Evolutionary conservation across 2,113 vertebrate species (phyloP).

Genomic region (Euleptes europaea): DNA sequence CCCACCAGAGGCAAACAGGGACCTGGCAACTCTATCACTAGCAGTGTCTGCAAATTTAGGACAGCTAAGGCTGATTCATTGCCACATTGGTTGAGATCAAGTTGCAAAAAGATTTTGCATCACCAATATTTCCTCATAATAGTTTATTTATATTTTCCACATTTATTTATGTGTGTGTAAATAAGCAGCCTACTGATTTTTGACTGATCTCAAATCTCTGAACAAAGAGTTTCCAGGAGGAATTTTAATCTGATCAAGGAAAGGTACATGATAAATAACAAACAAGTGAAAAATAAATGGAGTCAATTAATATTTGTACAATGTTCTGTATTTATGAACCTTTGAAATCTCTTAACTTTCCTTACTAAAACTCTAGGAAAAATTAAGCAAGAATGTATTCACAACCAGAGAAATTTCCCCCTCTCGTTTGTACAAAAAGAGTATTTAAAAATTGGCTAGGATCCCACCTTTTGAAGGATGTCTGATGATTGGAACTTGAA

Average conservation of each 20-base stretch:
- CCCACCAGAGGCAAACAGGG: no score
- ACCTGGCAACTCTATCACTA: no score
- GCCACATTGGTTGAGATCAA: no score
- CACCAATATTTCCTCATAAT: no score
- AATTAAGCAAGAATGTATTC: slow-evolving; percentile 53
- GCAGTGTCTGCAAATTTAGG: no score
- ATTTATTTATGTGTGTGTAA: no score
- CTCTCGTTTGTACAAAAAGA: slow-evolving; percentile 37
- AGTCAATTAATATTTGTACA: slow-evolving; percentile 32
- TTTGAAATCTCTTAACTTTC: slow-evolving; percentile 42
- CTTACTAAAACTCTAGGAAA: slow-evolving; percentile 41
- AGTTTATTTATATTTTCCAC: no score
- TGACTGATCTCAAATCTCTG: no score
- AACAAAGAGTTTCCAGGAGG: background rate
- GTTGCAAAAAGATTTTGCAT: no score
- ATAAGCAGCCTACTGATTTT: no score
- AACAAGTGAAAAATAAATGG: slow-evolving; percentile 43
- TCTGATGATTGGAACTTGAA: slow-evolving; percentile 14
- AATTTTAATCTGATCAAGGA: slow-evolving; percentile 47
- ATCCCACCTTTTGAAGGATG: slow-evolving; percentile 14
- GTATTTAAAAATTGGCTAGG: background rate
- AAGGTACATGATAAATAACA: slow-evolving; percentile 24
- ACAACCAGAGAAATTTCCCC: slow-evolving; percentile 2
- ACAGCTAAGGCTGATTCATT: no score
- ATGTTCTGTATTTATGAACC: slow-evolving; percentile 29